Evolutionary conservation across 1,140 invertebrate genomes (phyloP).

Genomic region (Pseudomyrmex dendroicus): DNA sequence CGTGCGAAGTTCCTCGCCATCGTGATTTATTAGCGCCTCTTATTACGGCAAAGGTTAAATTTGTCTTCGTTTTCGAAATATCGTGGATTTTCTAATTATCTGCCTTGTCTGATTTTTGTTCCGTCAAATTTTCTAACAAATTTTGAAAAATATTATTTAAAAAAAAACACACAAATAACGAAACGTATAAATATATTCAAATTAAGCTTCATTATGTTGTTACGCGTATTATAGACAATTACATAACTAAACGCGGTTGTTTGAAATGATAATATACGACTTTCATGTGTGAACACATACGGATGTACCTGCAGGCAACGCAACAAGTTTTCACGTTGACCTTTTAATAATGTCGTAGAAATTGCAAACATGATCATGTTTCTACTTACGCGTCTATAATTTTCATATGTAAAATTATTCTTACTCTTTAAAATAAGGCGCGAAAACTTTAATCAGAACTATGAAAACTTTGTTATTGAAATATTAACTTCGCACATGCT

Average conservation of each 20-base stretch:
- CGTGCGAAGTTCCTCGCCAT: background rate
- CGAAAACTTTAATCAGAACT: too few relatives aligned
- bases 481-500: too few relatives aligned
- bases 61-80: slow-evolving; percentile 13
- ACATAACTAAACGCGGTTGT: slow-evolving; percentile 37
- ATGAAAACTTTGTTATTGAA: too few relatives aligned
- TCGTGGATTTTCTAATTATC: slow-evolving; percentile 15
- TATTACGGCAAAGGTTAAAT: slow-evolving; percentile 50
- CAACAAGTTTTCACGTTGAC: slow-evolving; percentile 53
- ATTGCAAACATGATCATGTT: slow-evolving; percentile 45
- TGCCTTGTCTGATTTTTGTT: background rate
- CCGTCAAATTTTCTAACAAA: background rate
- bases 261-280: slow-evolving; percentile 39
- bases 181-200: background rate
- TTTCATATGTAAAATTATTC: background rate
- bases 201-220: slow-evolving; percentile 5
- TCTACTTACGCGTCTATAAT: background rate
- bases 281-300: slow-evolving; percentile 53
- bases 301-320: slow-evolving; percentile 23
- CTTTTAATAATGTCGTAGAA: slow-evolving; percentile 72
- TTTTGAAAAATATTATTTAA: background rate
- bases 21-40: slow-evolving; percentile 22
- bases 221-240: slow-evolving; percentile 10
- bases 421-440: too few relatives aligned
- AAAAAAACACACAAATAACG: background rate